Base-by-base conservation (phyloP, 64 coral and sea anemone genomes). In the Pachyseris speciosa region DNA sequence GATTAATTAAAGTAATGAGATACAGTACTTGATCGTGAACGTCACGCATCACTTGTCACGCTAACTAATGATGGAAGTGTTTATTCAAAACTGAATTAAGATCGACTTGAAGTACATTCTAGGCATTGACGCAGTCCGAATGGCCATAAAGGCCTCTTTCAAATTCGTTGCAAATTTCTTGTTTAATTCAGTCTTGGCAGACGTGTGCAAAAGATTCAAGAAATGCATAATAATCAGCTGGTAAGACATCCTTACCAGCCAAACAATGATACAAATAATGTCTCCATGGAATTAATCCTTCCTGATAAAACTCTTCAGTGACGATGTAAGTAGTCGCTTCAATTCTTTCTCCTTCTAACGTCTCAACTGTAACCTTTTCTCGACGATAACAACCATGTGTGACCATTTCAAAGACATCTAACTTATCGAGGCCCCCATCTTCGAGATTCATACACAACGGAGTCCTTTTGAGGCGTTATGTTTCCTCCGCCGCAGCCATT, bases 391-490 rank as follows among this genome's bases (percentile, higher is more conserved):
- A 45, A 27, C 91, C 95, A 80, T 86, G 5, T 13, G 24, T 61
- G 4, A 89, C 87, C 64, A 59, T 53, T 86, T 97, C 91, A 50
- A 97, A 97, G 8, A 90, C 73, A 78, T 97, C 95, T 4, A 97
- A 86, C 55, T 83, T 90, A 3, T 85, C 79, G 2, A 97, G 72
- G 9, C 95, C 95, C 39, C 95, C 95, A 17, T 93, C 63, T 37
- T 93, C 79, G 7, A 97, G 30, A 8, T 80, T 90, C 95, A 68
- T 87, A 79, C 2, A 97, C 95, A 9, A 47, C 83, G n/a, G 78
- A 93, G 16, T 74, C 42, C 25, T 60, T 86, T 17, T 88, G 64
- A 15, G 27, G 43, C 34, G 55, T 67, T 16, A 97, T 86, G 12
- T 65, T 93, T 32, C 69, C 86, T 1, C 78, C 66, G 1, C 95